Conservation (phyloP, 2,797 vertebrate species). For the Pseudochirops cupreus region DNA sequence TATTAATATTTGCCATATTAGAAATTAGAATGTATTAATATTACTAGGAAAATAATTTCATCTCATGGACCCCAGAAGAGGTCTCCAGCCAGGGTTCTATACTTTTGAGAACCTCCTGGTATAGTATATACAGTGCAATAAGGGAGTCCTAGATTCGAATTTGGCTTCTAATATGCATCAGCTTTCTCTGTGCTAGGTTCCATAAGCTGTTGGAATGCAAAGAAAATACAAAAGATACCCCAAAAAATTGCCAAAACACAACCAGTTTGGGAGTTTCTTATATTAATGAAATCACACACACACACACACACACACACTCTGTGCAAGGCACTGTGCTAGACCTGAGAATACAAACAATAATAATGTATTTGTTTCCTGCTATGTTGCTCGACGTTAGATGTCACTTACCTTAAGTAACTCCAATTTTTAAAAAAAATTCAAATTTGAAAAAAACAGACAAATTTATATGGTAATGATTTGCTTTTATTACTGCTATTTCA, state of each 20-base stretch:
- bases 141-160: background rate
- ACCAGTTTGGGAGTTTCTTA: background rate
- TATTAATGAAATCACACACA: background rate
- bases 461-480: background rate
- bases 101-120: background rate
- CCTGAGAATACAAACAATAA: background rate
- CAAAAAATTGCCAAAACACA: background rate
- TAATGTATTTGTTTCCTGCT: background rate
- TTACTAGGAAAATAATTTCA: background rate
- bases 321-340: background rate
- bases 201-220: background rate
- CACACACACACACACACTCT: background rate
- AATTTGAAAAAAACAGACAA: background rate
- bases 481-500: background rate
- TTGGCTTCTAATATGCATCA: background rate
- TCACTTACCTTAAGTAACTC: background rate
- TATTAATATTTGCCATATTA: background rate
- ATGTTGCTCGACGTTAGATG: background rate
- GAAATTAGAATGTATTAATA: background rate
- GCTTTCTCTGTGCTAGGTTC: background rate
- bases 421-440: background rate
- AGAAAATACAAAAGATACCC: background rate
- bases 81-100: background rate
- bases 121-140: background rate
- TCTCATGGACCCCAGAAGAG: background rate